A percentile compares a stretch with the other conserved stretches of the same genome.
phyloP scores from a whole-genome alignment of 2,888 invertebrate genomes.

The Lamellibrachia columna region DNA sequence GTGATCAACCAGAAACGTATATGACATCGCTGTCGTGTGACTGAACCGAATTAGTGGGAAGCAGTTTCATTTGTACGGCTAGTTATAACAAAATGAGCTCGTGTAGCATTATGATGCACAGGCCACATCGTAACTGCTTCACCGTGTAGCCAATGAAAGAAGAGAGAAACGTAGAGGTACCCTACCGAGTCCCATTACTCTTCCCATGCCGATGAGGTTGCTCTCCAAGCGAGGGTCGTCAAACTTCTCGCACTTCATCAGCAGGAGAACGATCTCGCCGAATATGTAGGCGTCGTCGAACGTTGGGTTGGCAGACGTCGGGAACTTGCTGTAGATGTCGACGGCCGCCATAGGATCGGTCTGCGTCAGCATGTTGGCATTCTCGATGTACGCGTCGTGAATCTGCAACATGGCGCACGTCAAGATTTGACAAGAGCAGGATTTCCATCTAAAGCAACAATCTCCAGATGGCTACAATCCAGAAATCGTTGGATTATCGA shows the following conservation, averaged over 20 bases:
- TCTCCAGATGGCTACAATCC: not conserved
- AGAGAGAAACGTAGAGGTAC: not conserved
- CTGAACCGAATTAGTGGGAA: too few species aligned
- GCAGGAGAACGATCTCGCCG: conserved; percentile 61
- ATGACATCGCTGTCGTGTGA: too few species aligned
- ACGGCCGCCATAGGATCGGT: conserved; percentile 61
- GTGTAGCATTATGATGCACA: not conserved
- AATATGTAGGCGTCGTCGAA: conserved; percentile 65
- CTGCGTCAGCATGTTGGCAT: conserved; percentile 59
- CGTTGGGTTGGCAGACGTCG: conserved; percentile 56
- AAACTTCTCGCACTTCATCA: conserved; percentile 63
- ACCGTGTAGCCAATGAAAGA: not conserved
- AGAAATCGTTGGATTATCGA: not conserved
- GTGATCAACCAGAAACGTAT: too few species aligned
- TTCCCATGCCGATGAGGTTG: conserved; percentile 61
- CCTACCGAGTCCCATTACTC: conserved; percentile 60
- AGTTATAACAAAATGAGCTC: too few species aligned
- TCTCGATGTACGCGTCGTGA: conserved; percentile 64
- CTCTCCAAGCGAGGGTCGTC: conserved; percentile 59
- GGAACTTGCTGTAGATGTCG: conserved; percentile 62
- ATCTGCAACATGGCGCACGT: conserved; percentile 46
- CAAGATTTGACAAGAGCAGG: not conserved
- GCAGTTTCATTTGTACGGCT: too few species aligned
- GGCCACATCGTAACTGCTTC: not conserved
- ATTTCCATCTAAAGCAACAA: not conserved